Conservation (phyloP, 2,797 vertebrate species). For the Anomalospiza imberbis region DNA sequence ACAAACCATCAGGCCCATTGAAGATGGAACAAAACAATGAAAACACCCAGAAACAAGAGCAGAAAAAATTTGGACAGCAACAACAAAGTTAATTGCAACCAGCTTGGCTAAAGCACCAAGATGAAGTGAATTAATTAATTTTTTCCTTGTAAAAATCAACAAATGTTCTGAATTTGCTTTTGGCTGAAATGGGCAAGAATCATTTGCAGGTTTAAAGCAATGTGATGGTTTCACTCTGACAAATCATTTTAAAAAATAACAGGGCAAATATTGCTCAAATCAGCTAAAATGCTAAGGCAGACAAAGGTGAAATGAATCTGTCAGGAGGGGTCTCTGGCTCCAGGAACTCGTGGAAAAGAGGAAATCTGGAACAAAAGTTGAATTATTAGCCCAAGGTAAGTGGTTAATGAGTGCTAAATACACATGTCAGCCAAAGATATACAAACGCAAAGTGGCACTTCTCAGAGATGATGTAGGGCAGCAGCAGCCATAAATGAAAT, state of each 20-base stretch:
- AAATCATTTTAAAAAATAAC: background rate
- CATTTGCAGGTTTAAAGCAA: background rate
- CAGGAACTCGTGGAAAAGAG: background rate
- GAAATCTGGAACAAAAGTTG: background rate
- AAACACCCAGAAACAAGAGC: background rate
- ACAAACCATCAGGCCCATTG: background rate
- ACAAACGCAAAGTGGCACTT: slow-evolving; percentile 40
- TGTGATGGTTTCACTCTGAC: background rate
- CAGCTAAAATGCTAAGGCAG: background rate
- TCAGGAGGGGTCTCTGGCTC: background rate
- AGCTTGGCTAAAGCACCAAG: background rate
- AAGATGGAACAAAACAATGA: background rate
- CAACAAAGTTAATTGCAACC: background rate
- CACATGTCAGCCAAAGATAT: slow-evolving; percentile 1
- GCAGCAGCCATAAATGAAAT: background rate
- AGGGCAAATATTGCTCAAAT: background rate
- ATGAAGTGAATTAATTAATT: background rate
- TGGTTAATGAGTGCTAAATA: slow-evolving; percentile 48
- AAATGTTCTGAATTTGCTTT: background rate
- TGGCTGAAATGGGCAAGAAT: background rate
- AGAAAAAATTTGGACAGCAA: background rate
- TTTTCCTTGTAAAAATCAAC: background rate
- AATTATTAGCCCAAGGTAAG: slow-evolving; percentile 49
- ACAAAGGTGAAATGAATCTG: background rate
- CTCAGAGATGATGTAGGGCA: background rate